Percentiles rank a stretch among this genome's conserved stretches.
These are phyloP conservation scores for Bubalus kerabau DNA, from an alignment of 2,113 vertebrate genomes.

Conservation along the genomic window DNA sequence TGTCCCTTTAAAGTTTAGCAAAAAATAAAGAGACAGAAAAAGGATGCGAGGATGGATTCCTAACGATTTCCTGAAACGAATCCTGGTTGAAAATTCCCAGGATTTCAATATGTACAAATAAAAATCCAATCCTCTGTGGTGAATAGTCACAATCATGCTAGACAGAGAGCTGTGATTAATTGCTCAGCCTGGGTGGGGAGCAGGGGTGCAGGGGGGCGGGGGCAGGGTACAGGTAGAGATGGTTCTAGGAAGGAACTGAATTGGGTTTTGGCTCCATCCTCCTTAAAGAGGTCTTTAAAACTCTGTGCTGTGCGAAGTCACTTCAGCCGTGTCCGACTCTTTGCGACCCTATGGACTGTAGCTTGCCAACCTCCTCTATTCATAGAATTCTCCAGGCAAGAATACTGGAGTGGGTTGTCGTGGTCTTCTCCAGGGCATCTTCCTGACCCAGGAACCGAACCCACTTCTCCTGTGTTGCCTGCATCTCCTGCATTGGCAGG, in stretches of 20 bases:
- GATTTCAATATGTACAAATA: not conserved
- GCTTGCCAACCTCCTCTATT: not conserved
- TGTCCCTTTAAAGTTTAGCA: not conserved
- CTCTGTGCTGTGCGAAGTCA: not conserved
- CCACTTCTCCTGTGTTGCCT: rapidly evolving
- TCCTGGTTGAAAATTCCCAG: not conserved
- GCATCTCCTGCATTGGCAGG: not conserved
- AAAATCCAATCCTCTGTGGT: not conserved
- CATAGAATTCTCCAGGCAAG: not conserved
- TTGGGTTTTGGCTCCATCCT: not conserved
- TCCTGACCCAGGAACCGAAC: not conserved
- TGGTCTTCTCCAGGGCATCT: not conserved
- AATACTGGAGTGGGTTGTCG: not conserved
- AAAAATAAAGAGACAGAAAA: slow-evolving; percentile 38
- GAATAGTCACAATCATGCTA: not conserved
- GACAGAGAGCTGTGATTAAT: not conserved
- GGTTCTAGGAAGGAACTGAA: not conserved
- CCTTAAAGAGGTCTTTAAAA: not conserved
- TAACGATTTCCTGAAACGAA: slow-evolving; percentile 12
- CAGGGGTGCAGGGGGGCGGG: rapidly evolving
- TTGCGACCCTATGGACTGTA: not conserved
- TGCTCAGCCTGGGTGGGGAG: not conserved
- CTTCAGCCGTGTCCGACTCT: not conserved
- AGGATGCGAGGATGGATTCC: not conserved
- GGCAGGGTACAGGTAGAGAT: not conserved